These are phyloP conservation scores for Columba guinea DNA, from an alignment of 2,797 vertebrate species.

Conservation along the genomic window DNA sequence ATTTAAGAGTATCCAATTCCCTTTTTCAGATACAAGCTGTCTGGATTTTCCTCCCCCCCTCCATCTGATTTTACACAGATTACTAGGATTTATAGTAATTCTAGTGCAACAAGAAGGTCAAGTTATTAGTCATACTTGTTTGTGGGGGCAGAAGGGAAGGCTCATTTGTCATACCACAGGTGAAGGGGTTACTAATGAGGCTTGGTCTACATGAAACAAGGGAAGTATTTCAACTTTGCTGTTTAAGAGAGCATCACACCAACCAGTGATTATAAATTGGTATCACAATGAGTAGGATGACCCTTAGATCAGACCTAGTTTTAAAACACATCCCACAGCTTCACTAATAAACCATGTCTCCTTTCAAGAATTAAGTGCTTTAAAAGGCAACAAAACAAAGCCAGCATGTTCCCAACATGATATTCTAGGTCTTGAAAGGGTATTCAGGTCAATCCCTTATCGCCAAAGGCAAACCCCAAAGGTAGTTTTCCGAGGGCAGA, in stretches of 20 bases:
- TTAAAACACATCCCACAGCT: neutral
- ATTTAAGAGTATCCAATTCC: neutral
- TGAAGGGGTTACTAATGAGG: rapidly evolving
- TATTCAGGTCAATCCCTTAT: neutral
- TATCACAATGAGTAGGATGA: neutral
- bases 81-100: neutral
- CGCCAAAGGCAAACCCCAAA: neutral
- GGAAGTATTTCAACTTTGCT: neutral
- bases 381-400: neutral
- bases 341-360: neutral
- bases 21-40: neutral
- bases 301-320: neutral
- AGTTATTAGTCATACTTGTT: neutral
- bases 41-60: neutral
- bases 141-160: rapidly evolving
- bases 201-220: neutral
- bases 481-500: neutral
- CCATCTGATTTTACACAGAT: neutral
- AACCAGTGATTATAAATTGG: rapidly evolving
- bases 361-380: neutral
- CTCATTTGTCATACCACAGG: neutral
- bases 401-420: neutral
- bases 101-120: neutral
- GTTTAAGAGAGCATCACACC: neutral
- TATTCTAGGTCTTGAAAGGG: neutral